Percentiles rank a stretch among this genome's conserved stretches.
phyloP scores from a whole-genome alignment of 2,888 invertebrate genomes.

The Philereme transversata region DNA sequence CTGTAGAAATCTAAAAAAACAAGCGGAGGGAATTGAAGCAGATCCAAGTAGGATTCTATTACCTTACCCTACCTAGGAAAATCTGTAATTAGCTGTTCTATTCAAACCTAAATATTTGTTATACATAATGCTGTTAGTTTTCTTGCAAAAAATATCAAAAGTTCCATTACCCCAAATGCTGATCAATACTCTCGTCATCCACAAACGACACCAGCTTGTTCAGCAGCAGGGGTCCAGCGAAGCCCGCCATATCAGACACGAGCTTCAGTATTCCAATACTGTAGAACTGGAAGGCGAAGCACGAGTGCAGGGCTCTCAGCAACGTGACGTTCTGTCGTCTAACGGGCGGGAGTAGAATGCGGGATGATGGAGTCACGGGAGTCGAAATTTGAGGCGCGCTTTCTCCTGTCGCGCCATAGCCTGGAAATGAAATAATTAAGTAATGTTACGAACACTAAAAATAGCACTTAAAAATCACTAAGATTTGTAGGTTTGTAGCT shows the following conservation, averaged over 20 bases:
- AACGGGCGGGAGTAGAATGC: slow-evolving; percentile 60
- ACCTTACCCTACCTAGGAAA: too few relatives aligned
- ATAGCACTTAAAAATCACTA: too few relatives aligned
- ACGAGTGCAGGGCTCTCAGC: slow-evolving; percentile 87
- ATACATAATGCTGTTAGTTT: too few relatives aligned
- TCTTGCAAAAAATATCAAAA: neutral
- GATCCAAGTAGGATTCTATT: too few relatives aligned
- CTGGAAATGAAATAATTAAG: slow-evolving; percentile 34
- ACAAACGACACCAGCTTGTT: slow-evolving; percentile 92
- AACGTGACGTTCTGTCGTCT: slow-evolving; percentile 82
- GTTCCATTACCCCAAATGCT: slow-evolving; percentile 84
- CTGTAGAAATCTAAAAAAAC: too few relatives aligned
- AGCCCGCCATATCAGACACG: slow-evolving; percentile 91
- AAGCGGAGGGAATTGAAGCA: too few relatives aligned
- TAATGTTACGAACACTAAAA: too few relatives aligned
- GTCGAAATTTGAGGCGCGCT: slow-evolving; percentile 61
- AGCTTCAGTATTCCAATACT: slow-evolving; percentile 93
- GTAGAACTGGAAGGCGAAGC: slow-evolving; percentile 93
- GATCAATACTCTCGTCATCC: slow-evolving; percentile 87
- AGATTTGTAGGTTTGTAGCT: too few relatives aligned
- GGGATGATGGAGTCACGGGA: slow-evolving; percentile 69
- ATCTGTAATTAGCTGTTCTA: too few relatives aligned
- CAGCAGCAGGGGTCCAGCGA: slow-evolving; percentile 94
- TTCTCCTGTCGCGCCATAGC: slow-evolving; percentile 71
- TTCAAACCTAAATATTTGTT: too few relatives aligned